Percentiles rank a stretch among this genome's conserved stretches.
phyloP scores from a whole-genome alignment of 2,888 invertebrate genomes.

The Oscheius sp. region DNA sequence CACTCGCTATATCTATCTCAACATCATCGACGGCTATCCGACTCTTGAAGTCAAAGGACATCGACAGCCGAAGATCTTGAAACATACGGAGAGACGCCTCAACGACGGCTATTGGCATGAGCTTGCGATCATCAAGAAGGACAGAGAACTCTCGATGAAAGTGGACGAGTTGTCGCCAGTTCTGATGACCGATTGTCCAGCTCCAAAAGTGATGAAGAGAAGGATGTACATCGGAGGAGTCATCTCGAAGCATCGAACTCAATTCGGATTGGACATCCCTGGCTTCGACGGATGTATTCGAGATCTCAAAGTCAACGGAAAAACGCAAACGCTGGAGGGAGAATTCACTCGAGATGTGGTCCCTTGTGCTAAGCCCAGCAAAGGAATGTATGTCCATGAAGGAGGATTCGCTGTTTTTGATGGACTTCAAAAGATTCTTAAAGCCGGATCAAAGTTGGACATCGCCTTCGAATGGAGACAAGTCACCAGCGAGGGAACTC shows the following conservation, averaged over 20 bases:
- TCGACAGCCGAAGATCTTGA: constrained; percentile 55
- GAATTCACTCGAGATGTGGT: constrained; percentile 54
- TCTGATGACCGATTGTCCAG: constrained; percentile 58
- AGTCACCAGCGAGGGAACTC: constrained; percentile 36
- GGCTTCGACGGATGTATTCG: constrained; percentile 65
- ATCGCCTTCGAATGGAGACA: constrained; percentile 41
- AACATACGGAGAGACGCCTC: constrained; percentile 44
- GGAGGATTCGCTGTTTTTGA: constrained; percentile 64
- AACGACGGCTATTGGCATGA: constrained; percentile 68
- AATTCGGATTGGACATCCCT: constrained; percentile 50
- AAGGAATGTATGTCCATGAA: constrained; percentile 58
- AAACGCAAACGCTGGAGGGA: constrained; percentile 17
- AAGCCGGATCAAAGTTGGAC: constrained; percentile 16
- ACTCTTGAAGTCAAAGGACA: constrained; percentile 63
- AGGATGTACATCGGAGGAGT: constrained; percentile 68
- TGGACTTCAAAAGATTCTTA: constrained; percentile 12
- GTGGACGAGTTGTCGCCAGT: constrained; percentile 56
- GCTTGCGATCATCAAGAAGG: constrained; percentile 51
- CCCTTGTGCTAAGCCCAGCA: constrained; percentile 50
- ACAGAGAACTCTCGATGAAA: constrained; percentile 36
- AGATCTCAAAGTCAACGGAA: constrained; percentile 44
- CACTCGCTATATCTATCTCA: constrained; percentile 62
- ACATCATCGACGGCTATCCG: constrained; percentile 62
- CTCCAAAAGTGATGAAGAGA: constrained; percentile 65
- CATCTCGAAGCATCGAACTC: constrained; percentile 61